phyloP scores from a whole-genome alignment of 2,888 invertebrate species.

The Acrobasis repandana region DNA sequence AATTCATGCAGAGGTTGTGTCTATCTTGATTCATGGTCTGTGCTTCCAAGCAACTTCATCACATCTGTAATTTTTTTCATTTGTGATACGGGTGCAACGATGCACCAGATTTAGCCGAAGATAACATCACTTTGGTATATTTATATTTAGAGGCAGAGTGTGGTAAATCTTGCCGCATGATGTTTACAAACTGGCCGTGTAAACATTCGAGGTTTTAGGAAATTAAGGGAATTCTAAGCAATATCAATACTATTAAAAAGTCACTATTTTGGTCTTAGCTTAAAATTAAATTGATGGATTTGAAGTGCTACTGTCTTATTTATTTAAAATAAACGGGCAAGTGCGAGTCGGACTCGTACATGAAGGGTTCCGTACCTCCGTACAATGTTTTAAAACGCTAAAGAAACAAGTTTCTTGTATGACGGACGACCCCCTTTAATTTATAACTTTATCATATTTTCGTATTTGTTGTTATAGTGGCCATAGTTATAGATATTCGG shows the following conservation, averaged over 20 bases:
- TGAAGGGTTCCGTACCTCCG: too few relatives aligned
- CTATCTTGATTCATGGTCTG: too few relatives aligned
- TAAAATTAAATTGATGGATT: not conserved
- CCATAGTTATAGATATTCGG: too few relatives aligned
- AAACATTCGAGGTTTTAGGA: constrained; percentile 21
- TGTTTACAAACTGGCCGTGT: constrained; percentile 16
- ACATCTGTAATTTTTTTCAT: not conserved
- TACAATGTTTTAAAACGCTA: too few relatives aligned
- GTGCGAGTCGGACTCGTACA: too few relatives aligned
- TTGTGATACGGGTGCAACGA: constrained; percentile 11
- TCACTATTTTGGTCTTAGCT: not conserved
- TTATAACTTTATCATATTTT: too few relatives aligned
- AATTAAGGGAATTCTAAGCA: constrained; percentile 14
- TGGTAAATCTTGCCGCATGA: constrained; percentile 20
- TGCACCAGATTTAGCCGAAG: constrained; percentile 22
- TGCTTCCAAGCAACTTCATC: constrained; percentile 24
- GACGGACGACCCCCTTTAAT: too few relatives aligned
- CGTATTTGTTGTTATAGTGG: too few relatives aligned
- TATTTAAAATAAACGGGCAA: too few relatives aligned
- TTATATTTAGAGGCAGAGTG: constrained; percentile 21
- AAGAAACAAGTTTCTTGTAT: too few relatives aligned
- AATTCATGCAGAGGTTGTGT: too few relatives aligned
- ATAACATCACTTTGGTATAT: constrained; percentile 23
- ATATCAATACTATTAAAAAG: not conserved
- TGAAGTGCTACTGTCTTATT: not conserved